Evolutionary conservation across 2,113 vertebrate genomes (phyloP).

Genomic region (Chinchilla lanigera): DNA sequence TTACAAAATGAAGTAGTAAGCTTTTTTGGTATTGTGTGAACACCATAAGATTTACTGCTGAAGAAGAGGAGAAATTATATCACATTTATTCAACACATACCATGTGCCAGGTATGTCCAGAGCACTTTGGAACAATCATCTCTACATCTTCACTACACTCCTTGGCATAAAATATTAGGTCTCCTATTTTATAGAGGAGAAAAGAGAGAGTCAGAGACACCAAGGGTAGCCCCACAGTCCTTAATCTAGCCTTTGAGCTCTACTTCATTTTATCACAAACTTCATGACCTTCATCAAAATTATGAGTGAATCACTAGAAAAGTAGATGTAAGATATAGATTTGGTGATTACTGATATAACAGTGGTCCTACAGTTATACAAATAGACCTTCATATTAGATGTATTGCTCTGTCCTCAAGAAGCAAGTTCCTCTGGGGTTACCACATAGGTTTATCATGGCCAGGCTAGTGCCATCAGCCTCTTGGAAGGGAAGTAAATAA

Average conservation of each 20-base stretch:
- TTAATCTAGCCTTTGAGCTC: background rate
- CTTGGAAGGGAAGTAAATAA: background rate
- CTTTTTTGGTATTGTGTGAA: background rate
- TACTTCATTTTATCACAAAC: background rate
- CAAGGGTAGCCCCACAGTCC: background rate
- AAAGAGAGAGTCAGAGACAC: background rate
- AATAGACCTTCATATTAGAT: background rate
- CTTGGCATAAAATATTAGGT: background rate
- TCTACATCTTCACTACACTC: background rate
- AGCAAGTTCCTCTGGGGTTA: background rate
- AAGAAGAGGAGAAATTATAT: background rate
- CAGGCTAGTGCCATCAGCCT: background rate
- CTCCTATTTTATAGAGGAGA: background rate
- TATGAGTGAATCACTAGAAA: background rate
- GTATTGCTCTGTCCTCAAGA: background rate
- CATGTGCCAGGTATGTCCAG: background rate
- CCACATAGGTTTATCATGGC: rapidly evolving
- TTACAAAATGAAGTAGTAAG: background rate
- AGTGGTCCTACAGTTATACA: background rate
- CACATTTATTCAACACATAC: background rate
- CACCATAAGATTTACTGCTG: background rate
- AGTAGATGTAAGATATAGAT: background rate
- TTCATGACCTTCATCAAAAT: background rate
- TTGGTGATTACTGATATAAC: background rate
- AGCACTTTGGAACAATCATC: background rate